Evolutionary conservation across 1,140 invertebrate genomes (phyloP).

Genomic region (Orussus abietinus): DNA sequence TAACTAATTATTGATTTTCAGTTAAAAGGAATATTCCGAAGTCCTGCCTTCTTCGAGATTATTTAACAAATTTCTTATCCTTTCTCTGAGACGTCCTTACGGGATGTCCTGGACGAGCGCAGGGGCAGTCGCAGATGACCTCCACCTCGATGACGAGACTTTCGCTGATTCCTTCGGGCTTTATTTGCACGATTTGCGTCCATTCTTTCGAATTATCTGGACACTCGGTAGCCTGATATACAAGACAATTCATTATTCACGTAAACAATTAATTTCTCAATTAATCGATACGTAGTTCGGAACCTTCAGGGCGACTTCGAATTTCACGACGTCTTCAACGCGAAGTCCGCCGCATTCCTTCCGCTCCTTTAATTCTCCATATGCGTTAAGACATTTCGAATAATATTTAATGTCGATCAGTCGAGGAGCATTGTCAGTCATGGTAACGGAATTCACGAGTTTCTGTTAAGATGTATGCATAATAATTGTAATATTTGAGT

Average conservation of each 20-base stretch:
- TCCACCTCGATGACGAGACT: constrained; percentile 67
- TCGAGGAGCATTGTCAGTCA: constrained; percentile 58
- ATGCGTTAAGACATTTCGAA: constrained; percentile 59
- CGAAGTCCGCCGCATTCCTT: constrained; percentile 59
- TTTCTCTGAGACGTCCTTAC: constrained; percentile 36
- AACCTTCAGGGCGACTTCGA: constrained; percentile 34
- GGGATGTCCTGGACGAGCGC: constrained; percentile 56
- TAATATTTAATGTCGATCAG: constrained; percentile 61
- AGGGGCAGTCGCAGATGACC: constrained; percentile 72
- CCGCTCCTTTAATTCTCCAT: constrained; percentile 31
- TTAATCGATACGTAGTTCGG: constrained; percentile 1
- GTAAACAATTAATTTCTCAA: background rate
- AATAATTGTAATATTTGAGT: too few relatives aligned
- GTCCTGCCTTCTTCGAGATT: too few relatives aligned
- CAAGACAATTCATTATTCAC: constrained; percentile 9
- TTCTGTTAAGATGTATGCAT: constrained; percentile 32
- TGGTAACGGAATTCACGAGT: constrained; percentile 50
- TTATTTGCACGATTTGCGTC: constrained; percentile 66
- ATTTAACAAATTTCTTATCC: too few relatives aligned
- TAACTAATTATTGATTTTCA: too few relatives aligned
- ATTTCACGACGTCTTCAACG: constrained; percentile 58
- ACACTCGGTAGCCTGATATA: constrained; percentile 52
- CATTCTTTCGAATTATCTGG: constrained; percentile 60
- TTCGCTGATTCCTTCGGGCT: constrained; percentile 73
- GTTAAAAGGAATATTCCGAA: too few relatives aligned